These are phyloP conservation scores for Dolichallabes microphthalmus DNA, from an alignment of 2,113 vertebrate species.

Conservation along the genomic window DNA sequence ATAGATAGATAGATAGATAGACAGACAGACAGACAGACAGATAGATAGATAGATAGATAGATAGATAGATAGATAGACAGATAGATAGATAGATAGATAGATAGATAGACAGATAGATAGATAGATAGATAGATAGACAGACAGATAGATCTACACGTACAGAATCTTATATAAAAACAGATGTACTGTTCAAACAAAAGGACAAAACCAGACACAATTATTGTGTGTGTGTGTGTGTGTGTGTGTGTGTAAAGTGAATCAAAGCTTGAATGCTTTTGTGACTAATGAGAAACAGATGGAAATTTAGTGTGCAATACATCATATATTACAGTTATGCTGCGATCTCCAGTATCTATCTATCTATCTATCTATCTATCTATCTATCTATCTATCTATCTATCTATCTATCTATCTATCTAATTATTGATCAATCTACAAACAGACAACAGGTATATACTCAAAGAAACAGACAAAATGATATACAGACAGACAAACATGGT, in stretches of 20 bases:
- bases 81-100: no score
- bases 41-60: no score
- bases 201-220: background rate
- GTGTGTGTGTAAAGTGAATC: background rate
- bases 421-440: background rate
- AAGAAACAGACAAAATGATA: background rate
- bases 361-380: background rate
- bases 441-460: background rate
- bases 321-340: background rate
- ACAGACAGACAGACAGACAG: no score
- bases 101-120: no score
- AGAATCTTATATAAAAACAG: no score
- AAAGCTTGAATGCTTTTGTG: background rate
- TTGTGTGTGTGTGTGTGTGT: background rate
- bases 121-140: no score
- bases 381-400: background rate
- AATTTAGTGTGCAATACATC: constrained; percentile 7
- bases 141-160: no score
- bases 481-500: background rate
- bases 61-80: no score
- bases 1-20: no score
- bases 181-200: background rate
- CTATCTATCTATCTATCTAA: background rate
- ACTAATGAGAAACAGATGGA: constrained; percentile 15
- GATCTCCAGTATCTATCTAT: background rate